These are phyloP conservation scores for Mugil cephalus DNA, from an alignment of 2,113 vertebrate genomes.

Conservation along the genomic window DNA sequence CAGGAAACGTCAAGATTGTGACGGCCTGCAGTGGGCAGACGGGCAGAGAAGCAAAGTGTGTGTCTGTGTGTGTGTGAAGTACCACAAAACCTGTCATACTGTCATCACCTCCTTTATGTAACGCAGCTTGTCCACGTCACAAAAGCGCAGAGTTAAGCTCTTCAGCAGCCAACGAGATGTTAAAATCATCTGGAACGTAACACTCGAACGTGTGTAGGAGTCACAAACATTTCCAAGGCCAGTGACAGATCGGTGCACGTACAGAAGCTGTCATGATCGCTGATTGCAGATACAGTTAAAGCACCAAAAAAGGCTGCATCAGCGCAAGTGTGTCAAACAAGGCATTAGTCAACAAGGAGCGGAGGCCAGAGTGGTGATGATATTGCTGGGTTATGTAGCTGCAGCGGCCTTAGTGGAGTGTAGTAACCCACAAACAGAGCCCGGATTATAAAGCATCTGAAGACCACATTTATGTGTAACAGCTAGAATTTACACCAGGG, in stretches of 20 bases:
- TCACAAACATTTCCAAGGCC: conserved; percentile 32
- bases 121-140: conserved; percentile 53
- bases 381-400: conserved; percentile 47
- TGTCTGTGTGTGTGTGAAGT: background rate
- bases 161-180: conserved; percentile 37
- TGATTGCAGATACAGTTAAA: conserved; percentile 26
- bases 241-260: conserved; percentile 21
- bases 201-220: conserved; percentile 17
- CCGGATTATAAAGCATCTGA: conserved; percentile 50
- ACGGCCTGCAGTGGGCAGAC: conserved; percentile 59
- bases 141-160: conserved; percentile 51
- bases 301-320: conserved; percentile 56
- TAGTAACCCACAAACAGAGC: conserved; percentile 55
- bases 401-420: conserved; percentile 43
- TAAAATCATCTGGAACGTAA: conserved; percentile 38
- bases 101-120: conserved; percentile 36
- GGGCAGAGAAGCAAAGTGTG: conserved; percentile 26
- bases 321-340: conserved; percentile 44
- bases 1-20: conserved; percentile 61
- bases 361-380: conserved; percentile 38
- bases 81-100: conserved; percentile 35
- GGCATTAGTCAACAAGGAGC: conserved; percentile 42
- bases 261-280: conserved; percentile 35
- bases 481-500: conserved; percentile 84
- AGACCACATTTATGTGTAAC: conserved; percentile 62